Percentiles rank a stretch among this genome's conserved stretches.
Conservation (phyloP, 2,113 vertebrate genomes). For the Scomber japonicus region DNA sequence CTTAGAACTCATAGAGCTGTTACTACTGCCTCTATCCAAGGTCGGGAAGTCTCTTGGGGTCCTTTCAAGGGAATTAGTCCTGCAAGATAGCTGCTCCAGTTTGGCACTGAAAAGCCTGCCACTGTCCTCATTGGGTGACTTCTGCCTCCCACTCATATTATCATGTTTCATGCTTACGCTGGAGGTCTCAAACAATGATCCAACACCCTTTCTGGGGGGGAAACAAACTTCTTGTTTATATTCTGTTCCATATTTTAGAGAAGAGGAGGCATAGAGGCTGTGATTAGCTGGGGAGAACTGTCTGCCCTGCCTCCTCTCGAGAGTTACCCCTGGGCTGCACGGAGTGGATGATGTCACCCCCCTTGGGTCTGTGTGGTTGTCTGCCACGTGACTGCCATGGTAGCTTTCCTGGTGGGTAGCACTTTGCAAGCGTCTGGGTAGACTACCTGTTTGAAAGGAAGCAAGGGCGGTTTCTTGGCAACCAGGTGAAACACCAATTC, state of each 20-base stretch:
- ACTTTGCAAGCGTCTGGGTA: slow-evolving; percentile 84
- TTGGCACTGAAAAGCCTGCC: slow-evolving; percentile 93
- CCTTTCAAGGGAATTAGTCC: slow-evolving; percentile 90
- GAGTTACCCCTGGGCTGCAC: slow-evolving; percentile 80
- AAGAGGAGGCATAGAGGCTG: slow-evolving; percentile 85
- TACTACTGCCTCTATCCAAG: slow-evolving; percentile 88
- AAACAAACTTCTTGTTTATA: slow-evolving; percentile 42
- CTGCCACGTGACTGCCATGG: slow-evolving; percentile 55
- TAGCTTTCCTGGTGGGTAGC: slow-evolving; percentile 75
- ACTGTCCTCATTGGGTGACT: slow-evolving; percentile 84
- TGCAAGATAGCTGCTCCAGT: slow-evolving; percentile 90
- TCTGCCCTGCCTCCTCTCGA: slow-evolving; percentile 88
- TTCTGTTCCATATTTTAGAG: slow-evolving; percentile 87
- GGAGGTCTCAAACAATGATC: slow-evolving; percentile 54
- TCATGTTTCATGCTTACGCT: slow-evolving; percentile 46
- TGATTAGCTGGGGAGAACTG: slow-evolving; percentile 87
- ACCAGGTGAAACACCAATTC: slow-evolving; percentile 58
- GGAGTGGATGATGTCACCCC: slow-evolving; percentile 76
- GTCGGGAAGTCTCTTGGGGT: slow-evolving; percentile 83
- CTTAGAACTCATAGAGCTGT: slow-evolving; percentile 87
- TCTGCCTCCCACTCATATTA: slow-evolving; percentile 60
- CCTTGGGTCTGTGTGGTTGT: slow-evolving; percentile 63
- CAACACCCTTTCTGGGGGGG: slow-evolving; percentile 46
- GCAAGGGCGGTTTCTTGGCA: slow-evolving; percentile 74
- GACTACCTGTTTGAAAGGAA: slow-evolving; percentile 83